Evolutionary conservation across 2,797 vertebrate species (phyloP).

Genomic region (Dendrocincla fuliginosa): DNA sequence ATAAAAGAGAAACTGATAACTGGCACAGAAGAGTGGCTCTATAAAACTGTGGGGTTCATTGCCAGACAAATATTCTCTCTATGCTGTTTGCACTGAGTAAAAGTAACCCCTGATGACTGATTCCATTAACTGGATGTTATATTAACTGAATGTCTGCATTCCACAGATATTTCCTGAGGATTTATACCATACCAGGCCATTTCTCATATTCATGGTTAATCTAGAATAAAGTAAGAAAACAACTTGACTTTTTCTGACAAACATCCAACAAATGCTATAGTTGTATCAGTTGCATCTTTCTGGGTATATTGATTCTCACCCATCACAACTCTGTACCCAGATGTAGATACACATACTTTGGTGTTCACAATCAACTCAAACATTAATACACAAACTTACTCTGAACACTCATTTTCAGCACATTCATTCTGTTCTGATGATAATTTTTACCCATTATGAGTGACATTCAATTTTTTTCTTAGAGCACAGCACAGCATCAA

Average conservation of each 20-base stretch:
- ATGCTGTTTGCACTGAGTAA: not conserved
- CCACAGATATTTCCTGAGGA: not conserved
- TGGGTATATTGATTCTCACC: not conserved
- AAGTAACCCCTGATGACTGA: not conserved
- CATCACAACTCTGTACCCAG: not conserved
- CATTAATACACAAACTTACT: not conserved
- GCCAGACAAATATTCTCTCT: not conserved
- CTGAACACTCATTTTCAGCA: not conserved
- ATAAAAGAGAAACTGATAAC: not conserved
- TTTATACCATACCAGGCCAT: not conserved
- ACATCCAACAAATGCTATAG: not conserved
- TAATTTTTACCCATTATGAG: not conserved
- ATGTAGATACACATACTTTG: not conserved
- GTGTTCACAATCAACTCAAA: not conserved
- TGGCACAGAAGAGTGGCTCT: not conserved
- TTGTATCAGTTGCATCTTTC: not conserved
- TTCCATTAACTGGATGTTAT: not conserved
- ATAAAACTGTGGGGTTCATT: not conserved
- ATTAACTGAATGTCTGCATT: conserved; percentile 25
- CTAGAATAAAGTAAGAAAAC: not conserved
- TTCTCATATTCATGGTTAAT: conserved; percentile 10
- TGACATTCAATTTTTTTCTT: not conserved
- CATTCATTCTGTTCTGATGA: not conserved
- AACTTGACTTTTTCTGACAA: not conserved
- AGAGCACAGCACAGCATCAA: not conserved